Evolutionary conservation across 2,888 invertebrate species (phyloP).

Genomic region (Eupeodes luniger): DNA sequence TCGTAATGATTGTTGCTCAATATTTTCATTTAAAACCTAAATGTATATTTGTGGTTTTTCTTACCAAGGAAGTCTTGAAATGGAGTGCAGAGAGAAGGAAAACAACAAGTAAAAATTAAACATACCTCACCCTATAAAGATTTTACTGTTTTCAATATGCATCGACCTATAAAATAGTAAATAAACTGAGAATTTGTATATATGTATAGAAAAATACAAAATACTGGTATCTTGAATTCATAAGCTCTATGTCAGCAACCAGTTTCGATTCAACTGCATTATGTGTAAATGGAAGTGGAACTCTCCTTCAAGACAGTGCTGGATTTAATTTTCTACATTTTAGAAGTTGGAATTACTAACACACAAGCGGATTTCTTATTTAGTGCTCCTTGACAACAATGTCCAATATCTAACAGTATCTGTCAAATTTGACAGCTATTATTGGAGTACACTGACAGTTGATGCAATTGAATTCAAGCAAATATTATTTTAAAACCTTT

Average conservation of each 20-base stretch:
- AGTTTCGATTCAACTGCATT: constrained; percentile 48
- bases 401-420: too few relatives aligned
- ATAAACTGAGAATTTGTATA: constrained; percentile 16
- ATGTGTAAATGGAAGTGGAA: constrained; percentile 24
- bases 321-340: neutral
- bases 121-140: constrained; percentile 28
- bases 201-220: too few relatives aligned
- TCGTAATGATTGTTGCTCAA: constrained; percentile 42
- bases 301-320: constrained; percentile 18
- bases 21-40: constrained; percentile 9
- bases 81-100: neutral
- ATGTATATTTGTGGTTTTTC: constrained; percentile 6
- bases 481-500: too few relatives aligned
- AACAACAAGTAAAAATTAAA: neutral
- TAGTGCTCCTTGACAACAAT: too few relatives aligned
- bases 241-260: constrained; percentile 64
- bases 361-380: too few relatives aligned
- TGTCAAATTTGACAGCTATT: too few relatives aligned
- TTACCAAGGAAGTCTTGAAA: constrained; percentile 50
- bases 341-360: too few relatives aligned
- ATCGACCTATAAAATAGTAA: constrained; percentile 69
- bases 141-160: constrained; percentile 53
- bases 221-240: constrained; percentile 39
- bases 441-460: too few relatives aligned
- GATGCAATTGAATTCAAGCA: too few relatives aligned